Evolutionary conservation across 1,140 invertebrate species (phyloP).

Genomic region (Euglossa dilemma): DNA sequence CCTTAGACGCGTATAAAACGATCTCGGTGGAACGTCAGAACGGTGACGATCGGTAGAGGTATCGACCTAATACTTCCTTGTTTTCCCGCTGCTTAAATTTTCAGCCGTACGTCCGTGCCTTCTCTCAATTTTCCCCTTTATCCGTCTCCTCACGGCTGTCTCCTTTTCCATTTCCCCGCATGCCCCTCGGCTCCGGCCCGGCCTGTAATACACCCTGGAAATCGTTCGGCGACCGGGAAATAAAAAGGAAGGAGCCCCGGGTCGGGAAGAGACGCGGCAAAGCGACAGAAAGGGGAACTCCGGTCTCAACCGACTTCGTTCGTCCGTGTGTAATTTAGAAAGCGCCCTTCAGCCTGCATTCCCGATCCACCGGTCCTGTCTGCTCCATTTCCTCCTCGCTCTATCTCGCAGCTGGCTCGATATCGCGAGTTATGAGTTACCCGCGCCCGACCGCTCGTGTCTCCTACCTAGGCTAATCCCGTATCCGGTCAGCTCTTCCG

Average conservation of each 20-base stretch:
- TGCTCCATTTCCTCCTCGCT: constrained; percentile 15
- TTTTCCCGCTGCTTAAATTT: constrained; percentile 7
- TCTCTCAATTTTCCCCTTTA: neutral
- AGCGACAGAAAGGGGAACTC: neutral
- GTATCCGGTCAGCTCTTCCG: neutral
- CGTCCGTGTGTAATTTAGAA: constrained; percentile 48
- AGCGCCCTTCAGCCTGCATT: constrained; percentile 21
- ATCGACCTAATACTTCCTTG: neutral
- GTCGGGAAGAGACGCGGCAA: neutral
- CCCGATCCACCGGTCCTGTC: constrained; percentile 18
- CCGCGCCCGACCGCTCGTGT: neutral
- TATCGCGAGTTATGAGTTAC: constrained; percentile 42
- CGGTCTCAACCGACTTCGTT: constrained; percentile 18
- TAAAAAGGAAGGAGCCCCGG: constrained; percentile 30
- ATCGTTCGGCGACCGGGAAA: constrained; percentile 38
- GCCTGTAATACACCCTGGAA: constrained; percentile 19
- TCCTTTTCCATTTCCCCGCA: neutral
- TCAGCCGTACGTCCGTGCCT: neutral
- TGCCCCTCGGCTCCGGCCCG: neutral
- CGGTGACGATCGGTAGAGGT: constrained; percentile 18
- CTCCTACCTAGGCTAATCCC: no score
- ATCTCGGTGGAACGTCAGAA: neutral
- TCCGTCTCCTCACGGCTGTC: neutral
- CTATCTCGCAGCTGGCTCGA: neutral
- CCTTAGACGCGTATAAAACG: neutral